A percentile compares a stretch with the other conserved stretches of the same genome.
Conservation (phyloP, 2,888 invertebrate species). For the Ischnura elegans region DNA sequence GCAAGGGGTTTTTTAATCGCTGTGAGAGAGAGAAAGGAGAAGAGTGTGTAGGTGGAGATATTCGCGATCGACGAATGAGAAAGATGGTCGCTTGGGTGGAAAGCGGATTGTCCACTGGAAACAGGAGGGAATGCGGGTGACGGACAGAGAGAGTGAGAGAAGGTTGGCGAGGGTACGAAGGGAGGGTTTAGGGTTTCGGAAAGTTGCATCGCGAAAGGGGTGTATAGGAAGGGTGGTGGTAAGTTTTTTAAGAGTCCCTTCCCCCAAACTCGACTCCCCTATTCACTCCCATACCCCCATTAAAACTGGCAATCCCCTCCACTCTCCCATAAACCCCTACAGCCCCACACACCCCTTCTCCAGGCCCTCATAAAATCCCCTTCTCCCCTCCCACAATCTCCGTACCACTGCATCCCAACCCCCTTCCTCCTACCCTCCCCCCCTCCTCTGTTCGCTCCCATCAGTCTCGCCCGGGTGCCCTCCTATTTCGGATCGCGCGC, state of each 20-base stretch:
- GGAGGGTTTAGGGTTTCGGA: neutral
- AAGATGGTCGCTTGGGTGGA: slow-evolving; percentile 21
- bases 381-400: neutral
- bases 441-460: slow-evolving; percentile 20
- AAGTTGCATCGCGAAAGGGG: neutral
- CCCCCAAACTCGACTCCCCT: neutral
- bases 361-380: slow-evolving; percentile 13
- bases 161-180: neutral
- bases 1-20: neutral
- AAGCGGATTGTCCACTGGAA: neutral
- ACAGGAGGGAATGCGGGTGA: neutral
- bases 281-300: neutral
- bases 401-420: neutral
- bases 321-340: neutral
- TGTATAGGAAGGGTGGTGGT: neutral
- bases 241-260: neutral
- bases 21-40: neutral
- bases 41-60: too few relatives aligned
- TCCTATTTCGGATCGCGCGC: slow-evolving; percentile 64
- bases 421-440: neutral
- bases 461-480: slow-evolving; percentile 66
- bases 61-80: neutral
- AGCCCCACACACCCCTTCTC: neutral
- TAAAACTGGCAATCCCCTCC: neutral
- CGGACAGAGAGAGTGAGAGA: neutral